A percentile compares a stretch with the other conserved stretches of the same genome.
phyloP scores from a whole-genome alignment of 2,888 invertebrate species.

The Conus canariensis region DNA sequence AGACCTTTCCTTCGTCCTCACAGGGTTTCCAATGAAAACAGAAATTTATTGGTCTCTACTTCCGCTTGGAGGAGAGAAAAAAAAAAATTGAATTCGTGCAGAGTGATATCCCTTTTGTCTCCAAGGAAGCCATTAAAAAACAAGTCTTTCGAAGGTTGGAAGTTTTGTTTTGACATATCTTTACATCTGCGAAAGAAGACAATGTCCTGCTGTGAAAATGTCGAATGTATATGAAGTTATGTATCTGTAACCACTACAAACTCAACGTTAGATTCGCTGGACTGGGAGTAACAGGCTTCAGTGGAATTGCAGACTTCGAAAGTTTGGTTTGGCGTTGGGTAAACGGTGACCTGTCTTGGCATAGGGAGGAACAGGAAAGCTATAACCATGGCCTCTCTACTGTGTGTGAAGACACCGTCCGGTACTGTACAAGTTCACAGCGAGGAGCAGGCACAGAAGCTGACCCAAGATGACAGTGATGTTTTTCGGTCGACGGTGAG shows the following conservation, averaged over 20 bases:
- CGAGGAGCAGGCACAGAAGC: neutral
- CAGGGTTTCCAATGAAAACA: slow-evolving; percentile 45
- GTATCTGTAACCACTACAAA: neutral
- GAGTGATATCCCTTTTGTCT: slow-evolving; percentile 40
- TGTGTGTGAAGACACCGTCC: slow-evolving; percentile 66
- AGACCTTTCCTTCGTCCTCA: neutral
- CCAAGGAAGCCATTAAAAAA: slow-evolving; percentile 35
- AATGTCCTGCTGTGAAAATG: neutral
- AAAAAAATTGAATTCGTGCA: neutral
- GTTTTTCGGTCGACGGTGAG: neutral
- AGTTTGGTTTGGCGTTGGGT: neutral
- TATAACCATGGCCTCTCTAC: slow-evolving; percentile 63
- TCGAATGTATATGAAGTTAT: neutral
- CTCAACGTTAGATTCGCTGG: neutral
- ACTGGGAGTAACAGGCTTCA: neutral
- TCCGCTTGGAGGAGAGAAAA: neutral
- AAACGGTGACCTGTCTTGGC: neutral
- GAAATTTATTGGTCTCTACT: slow-evolving; percentile 2
- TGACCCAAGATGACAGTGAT: neutral
- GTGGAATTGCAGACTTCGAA: neutral
- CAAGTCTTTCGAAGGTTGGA: neutral
- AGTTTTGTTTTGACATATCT: neutral
- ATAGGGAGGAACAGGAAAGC: neutral
- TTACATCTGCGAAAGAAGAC: neutral
- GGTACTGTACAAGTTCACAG: slow-evolving; percentile 59